Percentiles rank a stretch among this genome's conserved stretches.
Conservation (phyloP, 1,140 invertebrate genomes). For the Brachionus manjavacas region DNA sequence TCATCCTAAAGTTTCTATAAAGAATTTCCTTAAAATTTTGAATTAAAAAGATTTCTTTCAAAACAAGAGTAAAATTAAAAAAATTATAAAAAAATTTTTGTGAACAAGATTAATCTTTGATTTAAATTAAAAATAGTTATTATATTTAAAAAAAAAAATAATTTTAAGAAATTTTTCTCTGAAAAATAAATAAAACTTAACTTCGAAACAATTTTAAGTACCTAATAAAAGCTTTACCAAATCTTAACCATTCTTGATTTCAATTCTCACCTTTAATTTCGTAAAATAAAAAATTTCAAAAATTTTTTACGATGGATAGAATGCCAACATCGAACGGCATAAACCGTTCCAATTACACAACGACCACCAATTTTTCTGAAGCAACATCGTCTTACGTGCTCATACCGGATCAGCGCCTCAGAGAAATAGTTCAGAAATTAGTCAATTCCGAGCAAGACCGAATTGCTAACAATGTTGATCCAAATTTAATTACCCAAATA, state of each 20-base stretch:
- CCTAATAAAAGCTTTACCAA: neutral
- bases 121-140: neutral
- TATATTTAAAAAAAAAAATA: too few species aligned
- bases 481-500: slow-evolving; percentile 31
- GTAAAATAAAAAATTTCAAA: neutral
- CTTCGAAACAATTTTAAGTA: neutral
- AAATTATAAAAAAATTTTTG: too few species aligned
- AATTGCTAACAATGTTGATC: neutral
- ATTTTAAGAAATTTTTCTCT: neutral
- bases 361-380: neutral
- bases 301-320: neutral
- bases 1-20: too few species aligned
- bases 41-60: too few species aligned
- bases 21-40: too few species aligned
- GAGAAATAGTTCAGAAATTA: slow-evolving; percentile 36
- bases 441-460: slow-evolving; percentile 19
- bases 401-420: slow-evolving; percentile 15
- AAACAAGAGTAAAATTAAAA: too few species aligned
- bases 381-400: neutral
- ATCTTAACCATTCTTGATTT: neutral
- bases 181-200: neutral
- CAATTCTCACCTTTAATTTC: neutral
- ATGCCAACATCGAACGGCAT: slow-evolving; percentile 32
- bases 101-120: neutral
- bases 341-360: neutral